A percentile compares a stretch with the other conserved stretches of the same genome.
phyloP scores from a whole-genome alignment of 2,888 invertebrate species.

The Eristalis tenax region DNA sequence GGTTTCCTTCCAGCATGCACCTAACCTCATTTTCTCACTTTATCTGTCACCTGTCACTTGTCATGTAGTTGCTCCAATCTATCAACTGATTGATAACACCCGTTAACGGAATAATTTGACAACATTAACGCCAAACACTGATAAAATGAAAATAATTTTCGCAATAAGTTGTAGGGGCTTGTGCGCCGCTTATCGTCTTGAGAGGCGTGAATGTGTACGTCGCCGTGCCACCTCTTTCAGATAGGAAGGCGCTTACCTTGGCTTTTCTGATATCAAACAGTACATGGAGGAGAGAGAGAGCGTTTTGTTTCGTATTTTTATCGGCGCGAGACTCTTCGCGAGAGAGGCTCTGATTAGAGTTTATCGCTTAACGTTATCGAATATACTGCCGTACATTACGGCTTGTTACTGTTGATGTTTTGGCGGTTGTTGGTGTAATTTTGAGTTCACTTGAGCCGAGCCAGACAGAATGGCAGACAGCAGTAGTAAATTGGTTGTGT shows the following conservation, averaged over 20 bases:
- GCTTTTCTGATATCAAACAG: constrained; percentile 36
- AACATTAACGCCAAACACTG: neutral
- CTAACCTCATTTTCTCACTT: too few species aligned
- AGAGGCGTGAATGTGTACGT: neutral
- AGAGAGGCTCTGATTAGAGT: constrained; percentile 57
- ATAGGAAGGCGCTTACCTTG: constrained; percentile 34
- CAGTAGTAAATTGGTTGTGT: constrained; percentile 1
- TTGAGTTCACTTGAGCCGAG: neutral
- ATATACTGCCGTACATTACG: constrained; percentile 1
- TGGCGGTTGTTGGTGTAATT: neutral
- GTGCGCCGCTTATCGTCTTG: constrained; percentile 29
- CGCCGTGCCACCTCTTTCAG: neutral
- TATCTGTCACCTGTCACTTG: neutral
- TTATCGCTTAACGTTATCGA: constrained; percentile 67
- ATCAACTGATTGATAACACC: neutral
- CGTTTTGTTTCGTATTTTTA: constrained; percentile 58
- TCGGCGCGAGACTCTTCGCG: constrained; percentile 64
- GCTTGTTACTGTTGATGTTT: neutral
- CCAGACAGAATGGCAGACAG: constrained; percentile 22
- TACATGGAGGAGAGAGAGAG: constrained; percentile 21
- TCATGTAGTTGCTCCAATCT: neutral
- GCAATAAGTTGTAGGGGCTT: neutral
- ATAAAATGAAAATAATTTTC: constrained; percentile 23
- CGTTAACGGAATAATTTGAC: neutral
- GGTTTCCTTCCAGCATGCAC: too few species aligned